These are phyloP conservation scores for Phyllopteryx taeniolatus DNA, from an alignment of 2,113 vertebrate genomes.

Conservation along the genomic window DNA sequence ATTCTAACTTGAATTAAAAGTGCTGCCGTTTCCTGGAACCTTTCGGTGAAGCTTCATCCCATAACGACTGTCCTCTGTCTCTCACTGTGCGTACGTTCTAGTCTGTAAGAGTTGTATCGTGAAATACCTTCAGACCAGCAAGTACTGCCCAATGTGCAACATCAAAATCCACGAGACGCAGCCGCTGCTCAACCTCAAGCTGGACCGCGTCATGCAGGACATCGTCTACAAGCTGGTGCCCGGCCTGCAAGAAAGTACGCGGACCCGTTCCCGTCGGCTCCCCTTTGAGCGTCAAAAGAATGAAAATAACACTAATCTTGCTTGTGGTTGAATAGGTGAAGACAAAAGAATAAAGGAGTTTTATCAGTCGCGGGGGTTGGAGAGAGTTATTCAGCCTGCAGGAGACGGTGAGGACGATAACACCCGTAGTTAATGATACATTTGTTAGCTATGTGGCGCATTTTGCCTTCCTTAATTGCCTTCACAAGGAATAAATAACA, in stretches of 20 bases:
- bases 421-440: background rate
- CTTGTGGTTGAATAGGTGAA: slow-evolving; percentile 77
- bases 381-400: slow-evolving; percentile 85
- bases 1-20: no score
- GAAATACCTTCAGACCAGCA: slow-evolving; percentile 98
- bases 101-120: slow-evolving; percentile 98
- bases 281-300: background rate
- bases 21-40: background rate
- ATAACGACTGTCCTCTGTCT: background rate
- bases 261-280: background rate
- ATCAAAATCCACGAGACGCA: slow-evolving; percentile 99
- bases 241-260: slow-evolving; percentile 91
- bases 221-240: slow-evolving; percentile 98
- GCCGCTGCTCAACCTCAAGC: slow-evolving; percentile 92
- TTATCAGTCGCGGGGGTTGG: slow-evolving; percentile 92
- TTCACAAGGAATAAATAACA: no score
- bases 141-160: slow-evolving; percentile 99
- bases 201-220: slow-evolving; percentile 98
- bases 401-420: slow-evolving; percentile 76
- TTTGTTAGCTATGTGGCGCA: background rate
- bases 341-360: slow-evolving; percentile 95
- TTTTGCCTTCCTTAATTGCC: no score
- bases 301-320: background rate
- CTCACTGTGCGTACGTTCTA: slow-evolving; percentile 81
- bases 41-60: background rate